These are phyloP conservation scores for Corythaeola cristata DNA, from an alignment of 2,113 vertebrate species.

Conservation along the genomic window DNA sequence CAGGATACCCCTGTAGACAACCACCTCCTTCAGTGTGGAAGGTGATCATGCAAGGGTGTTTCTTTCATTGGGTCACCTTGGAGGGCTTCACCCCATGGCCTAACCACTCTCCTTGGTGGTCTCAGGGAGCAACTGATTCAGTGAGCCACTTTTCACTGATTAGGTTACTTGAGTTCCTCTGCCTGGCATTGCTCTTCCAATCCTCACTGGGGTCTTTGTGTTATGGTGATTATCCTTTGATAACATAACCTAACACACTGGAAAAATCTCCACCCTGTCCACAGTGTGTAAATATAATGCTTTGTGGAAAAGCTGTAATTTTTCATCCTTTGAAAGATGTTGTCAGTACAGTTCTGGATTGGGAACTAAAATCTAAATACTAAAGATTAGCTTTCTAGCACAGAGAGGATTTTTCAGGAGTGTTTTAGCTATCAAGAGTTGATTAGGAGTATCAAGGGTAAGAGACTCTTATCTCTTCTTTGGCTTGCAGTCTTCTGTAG, in stretches of 20 bases:
- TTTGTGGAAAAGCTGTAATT: background rate
- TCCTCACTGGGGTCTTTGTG: background rate
- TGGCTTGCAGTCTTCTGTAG: background rate
- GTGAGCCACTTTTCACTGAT: background rate
- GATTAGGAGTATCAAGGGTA: background rate
- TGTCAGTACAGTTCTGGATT: background rate
- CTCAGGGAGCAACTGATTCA: background rate
- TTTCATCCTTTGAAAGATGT: background rate
- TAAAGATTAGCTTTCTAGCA: background rate
- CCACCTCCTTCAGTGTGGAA: fast-evolving
- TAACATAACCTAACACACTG: background rate
- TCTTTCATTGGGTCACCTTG: background rate
- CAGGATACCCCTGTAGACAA: background rate
- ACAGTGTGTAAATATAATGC: background rate
- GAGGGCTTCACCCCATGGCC: background rate
- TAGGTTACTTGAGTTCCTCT: background rate
- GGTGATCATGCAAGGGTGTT: background rate
- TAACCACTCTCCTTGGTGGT: background rate
- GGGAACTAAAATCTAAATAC: background rate
- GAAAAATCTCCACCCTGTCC: background rate
- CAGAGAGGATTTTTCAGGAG: background rate
- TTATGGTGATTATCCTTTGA: background rate
- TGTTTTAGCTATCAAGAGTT: background rate
- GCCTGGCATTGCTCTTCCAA: background rate
- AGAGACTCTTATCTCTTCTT: background rate